Percentiles rank a stretch among this genome's conserved stretches.
Evolutionary conservation across 2,888 invertebrate genomes (phyloP).

Genomic region (Agonum fuliginosum): DNA sequence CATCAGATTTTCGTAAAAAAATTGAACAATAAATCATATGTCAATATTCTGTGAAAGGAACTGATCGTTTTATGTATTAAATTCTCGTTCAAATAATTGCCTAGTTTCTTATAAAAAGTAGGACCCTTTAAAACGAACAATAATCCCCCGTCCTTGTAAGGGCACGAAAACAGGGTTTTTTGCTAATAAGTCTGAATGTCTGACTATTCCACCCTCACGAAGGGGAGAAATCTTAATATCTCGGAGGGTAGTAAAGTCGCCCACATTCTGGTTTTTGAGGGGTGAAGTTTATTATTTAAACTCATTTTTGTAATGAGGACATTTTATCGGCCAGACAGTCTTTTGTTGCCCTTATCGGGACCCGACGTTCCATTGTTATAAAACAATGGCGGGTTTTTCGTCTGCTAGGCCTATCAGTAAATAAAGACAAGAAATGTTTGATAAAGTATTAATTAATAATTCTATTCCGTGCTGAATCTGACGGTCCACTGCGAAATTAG

Average conservation of each 20-base stretch:
- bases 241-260: too few relatives aligned
- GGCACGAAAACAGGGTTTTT: neutral
- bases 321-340: slow-evolving; percentile 54
- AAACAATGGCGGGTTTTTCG: slow-evolving; percentile 44
- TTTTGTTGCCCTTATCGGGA: slow-evolving; percentile 45
- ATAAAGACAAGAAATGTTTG: slow-evolving; percentile 13
- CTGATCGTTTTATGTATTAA: too few relatives aligned
- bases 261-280: slow-evolving; percentile 21
- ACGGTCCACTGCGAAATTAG: neutral
- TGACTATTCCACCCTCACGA: too few relatives aligned
- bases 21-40: too few relatives aligned
- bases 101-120: too few relatives aligned
- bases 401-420: slow-evolving; percentile 14
- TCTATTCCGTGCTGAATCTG: neutral
- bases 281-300: slow-evolving; percentile 54
- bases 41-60: too few relatives aligned
- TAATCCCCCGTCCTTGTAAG: neutral
- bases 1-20: too few relatives aligned
- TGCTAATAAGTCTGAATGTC: slow-evolving; percentile 4
- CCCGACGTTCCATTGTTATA: slow-evolving; percentile 43
- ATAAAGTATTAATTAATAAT: slow-evolving; percentile 31
- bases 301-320: slow-evolving; percentile 55
- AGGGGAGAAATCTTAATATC: too few relatives aligned
- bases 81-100: too few relatives aligned
- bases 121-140: neutral